Evolutionary conservation across 2,888 invertebrate genomes (phyloP).

Genomic region (Apamea epomidion): DNA sequence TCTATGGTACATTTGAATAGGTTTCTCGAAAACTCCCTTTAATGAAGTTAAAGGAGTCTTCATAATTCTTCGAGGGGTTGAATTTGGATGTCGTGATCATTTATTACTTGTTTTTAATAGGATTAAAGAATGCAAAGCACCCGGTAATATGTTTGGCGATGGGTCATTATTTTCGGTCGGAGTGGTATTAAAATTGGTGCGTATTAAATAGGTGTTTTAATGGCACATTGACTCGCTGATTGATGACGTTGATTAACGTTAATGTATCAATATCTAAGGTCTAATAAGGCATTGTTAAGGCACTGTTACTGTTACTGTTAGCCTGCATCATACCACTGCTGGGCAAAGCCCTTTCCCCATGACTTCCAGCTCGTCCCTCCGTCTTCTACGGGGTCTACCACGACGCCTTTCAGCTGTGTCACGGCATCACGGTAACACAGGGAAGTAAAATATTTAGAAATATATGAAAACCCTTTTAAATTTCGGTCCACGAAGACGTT

Average conservation of each 20-base stretch:
- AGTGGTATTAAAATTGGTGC: slow-evolving; percentile 27
- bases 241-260: background rate
- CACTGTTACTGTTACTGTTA: no score
- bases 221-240: background rate
- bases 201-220: slow-evolving; percentile 17
- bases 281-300: no score
- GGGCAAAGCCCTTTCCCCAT: no score
- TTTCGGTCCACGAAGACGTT: background rate
- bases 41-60: slow-evolving; percentile 84
- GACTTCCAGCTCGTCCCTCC: background rate
- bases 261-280: background rate
- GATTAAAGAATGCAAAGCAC: slow-evolving; percentile 75
- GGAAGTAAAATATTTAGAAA: background rate
- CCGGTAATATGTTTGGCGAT: slow-evolving; percentile 64
- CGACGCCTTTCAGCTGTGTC: background rate
- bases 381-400: no score
- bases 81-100: slow-evolving; percentile 74
- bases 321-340: no score
- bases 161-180: slow-evolving; percentile 49
- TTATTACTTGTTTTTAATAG: slow-evolving; percentile 78
- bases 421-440: background rate
- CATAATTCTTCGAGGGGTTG: slow-evolving; percentile 78
- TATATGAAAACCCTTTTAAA: background rate
- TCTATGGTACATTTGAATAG: slow-evolving; percentile 64
- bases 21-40: slow-evolving; percentile 70